Evolutionary conservation across 1,140 invertebrate species (phyloP).

Genomic region (Drosophila kanapiae): DNA sequence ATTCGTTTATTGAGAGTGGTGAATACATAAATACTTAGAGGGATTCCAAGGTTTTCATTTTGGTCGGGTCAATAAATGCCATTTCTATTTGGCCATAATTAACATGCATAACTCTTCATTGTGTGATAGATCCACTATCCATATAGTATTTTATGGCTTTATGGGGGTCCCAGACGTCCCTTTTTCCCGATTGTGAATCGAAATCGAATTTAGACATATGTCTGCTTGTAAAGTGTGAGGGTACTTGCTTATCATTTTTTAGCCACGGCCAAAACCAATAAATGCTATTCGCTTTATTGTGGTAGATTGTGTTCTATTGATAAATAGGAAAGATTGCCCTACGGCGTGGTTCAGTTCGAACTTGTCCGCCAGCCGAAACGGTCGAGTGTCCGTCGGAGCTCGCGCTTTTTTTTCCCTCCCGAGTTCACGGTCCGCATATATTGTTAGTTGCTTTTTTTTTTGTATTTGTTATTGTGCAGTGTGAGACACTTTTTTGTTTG

Average conservation of each 20-base stretch:
- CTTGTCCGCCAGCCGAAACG: slow-evolving; percentile 37
- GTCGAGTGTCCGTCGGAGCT: slow-evolving; percentile 28
- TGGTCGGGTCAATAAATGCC: background rate
- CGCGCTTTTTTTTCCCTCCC: background rate
- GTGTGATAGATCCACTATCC: slow-evolving; percentile 9
- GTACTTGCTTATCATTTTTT: slow-evolving; percentile 39
- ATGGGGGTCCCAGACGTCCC: slow-evolving; percentile 10
- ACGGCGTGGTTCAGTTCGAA: slow-evolving; percentile 30
- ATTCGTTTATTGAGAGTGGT: background rate
- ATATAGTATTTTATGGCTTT: slow-evolving; percentile 8
- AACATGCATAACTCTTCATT: background rate
- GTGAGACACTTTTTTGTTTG: slow-evolving; percentile 27
- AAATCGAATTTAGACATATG: slow-evolving; percentile 26
- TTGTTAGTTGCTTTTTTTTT: slow-evolving; percentile 7
- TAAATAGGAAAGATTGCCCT: slow-evolving; percentile 37
- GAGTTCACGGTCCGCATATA: slow-evolving; percentile 6
- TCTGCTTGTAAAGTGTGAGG: slow-evolving; percentile 8
- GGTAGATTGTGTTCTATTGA: slow-evolving; percentile 39
- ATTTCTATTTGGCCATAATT: slow-evolving; percentile 21
- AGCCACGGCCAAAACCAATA: slow-evolving; percentile 34
- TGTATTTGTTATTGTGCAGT: slow-evolving; percentile 29
- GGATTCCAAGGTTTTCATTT: background rate
- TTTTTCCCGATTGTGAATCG: slow-evolving; percentile 1
- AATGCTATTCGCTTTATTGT: slow-evolving; percentile 46
- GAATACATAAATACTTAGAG: background rate